Conservation (phyloP, 2,797 vertebrate species). For the Psittacula echo region DNA sequence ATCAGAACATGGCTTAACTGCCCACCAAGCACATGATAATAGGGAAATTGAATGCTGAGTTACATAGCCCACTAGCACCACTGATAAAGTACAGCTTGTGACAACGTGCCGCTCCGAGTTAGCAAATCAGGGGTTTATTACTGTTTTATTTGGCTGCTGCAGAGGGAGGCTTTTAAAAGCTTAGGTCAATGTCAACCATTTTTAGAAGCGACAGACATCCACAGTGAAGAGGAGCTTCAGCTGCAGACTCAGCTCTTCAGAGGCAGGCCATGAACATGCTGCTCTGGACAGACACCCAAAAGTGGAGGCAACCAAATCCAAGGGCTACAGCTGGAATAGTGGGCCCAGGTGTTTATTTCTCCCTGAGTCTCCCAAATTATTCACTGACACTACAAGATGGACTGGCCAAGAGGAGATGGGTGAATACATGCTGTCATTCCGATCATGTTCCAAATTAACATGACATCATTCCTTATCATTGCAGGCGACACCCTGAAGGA, state of each 20-base stretch:
- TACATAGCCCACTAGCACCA: background rate
- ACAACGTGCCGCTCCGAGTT: background rate
- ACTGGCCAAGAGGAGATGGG: background rate
- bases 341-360: background rate
- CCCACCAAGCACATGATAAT: background rate
- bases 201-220: background rate
- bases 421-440: background rate
- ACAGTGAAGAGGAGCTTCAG: conserved; percentile 2
- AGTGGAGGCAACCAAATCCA: background rate
- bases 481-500: background rate
- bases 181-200: conserved; percentile 12
- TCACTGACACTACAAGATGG: background rate
- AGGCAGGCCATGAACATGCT: background rate
- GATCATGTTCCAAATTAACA: background rate
- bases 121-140: background rate
- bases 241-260: background rate
- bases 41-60: background rate
- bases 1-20: background rate
- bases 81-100: background rate
- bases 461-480: background rate
- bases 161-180: background rate
- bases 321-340: background rate
- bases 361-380: background rate
- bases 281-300: background rate
- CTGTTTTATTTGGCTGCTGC: conserved; percentile 19